These are phyloP conservation scores for Cebidichthys violaceus DNA, from an alignment of 2,113 vertebrate genomes.

Conservation along the genomic window DNA sequence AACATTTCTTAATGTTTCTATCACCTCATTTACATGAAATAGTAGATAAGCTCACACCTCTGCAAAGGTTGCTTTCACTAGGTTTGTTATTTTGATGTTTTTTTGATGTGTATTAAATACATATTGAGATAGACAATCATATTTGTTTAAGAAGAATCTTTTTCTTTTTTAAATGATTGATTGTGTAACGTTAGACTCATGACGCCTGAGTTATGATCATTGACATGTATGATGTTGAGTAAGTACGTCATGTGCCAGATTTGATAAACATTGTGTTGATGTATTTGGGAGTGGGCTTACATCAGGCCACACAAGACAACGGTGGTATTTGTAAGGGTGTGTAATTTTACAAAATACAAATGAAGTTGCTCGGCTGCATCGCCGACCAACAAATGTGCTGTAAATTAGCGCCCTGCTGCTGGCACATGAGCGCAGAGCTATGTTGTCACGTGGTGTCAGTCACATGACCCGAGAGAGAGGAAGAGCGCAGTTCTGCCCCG, in stretches of 20 bases:
- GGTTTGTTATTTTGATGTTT: background rate
- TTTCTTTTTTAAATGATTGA: too few species aligned
- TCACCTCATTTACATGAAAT: background rate
- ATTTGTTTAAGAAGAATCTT: background rate
- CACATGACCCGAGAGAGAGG: slow-evolving; percentile 63
- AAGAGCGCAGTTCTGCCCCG: background rate
- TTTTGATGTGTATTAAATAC: background rate
- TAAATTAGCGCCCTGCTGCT: background rate
- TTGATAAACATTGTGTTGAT: background rate
- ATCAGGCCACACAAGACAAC: background rate
- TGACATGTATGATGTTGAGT: background rate
- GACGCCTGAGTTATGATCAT: background rate
- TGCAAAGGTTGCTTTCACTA: background rate
- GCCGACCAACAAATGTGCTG: background rate
- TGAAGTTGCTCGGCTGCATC: background rate
- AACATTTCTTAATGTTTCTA: background rate
- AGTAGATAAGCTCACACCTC: background rate
- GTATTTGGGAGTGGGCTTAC: background rate
- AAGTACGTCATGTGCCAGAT: background rate
- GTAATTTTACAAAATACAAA: background rate
- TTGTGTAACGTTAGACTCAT: background rate
- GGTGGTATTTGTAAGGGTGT: background rate
- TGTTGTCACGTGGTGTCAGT: slow-evolving; percentile 52
- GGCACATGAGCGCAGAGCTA: background rate
- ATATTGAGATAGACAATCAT: background rate